Evolutionary conservation across 2,113 vertebrate genomes (phyloP).

Genomic region (Girardinichthys multiradiatus): DNA sequence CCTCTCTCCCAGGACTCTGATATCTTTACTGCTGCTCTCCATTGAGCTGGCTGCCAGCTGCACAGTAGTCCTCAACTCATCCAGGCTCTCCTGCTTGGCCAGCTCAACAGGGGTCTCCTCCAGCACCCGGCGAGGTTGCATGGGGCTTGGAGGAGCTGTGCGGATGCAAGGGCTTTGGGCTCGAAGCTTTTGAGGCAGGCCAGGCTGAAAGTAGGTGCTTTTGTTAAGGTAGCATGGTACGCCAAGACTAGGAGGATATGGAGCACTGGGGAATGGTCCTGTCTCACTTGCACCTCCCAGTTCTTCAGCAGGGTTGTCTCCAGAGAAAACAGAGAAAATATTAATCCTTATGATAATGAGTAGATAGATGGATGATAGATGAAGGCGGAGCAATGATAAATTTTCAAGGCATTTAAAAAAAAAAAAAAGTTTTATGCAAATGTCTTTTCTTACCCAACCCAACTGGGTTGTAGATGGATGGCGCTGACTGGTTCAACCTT

Average conservation of each 20-base stretch:
- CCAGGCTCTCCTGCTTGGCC: slow-evolving; percentile 70
- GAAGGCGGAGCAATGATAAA: not conserved
- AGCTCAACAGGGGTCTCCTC: slow-evolving; percentile 36
- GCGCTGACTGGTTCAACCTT: slow-evolving; percentile 53
- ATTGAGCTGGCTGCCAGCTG: slow-evolving; percentile 67
- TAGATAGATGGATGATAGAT: slow-evolving; percentile 13
- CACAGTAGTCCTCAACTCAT: slow-evolving; percentile 63
- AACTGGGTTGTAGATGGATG: slow-evolving; percentile 61
- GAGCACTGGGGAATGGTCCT: not conserved
- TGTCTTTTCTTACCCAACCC: slow-evolving; percentile 72
- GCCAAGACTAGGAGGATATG: slow-evolving; percentile 29
- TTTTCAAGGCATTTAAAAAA: slow-evolving; percentile 14
- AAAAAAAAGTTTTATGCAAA: not conserved
- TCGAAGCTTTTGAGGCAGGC: not conserved
- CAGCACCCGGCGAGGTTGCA: slow-evolving; percentile 19
- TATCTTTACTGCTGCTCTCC: slow-evolving; percentile 72
- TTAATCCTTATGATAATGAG: slow-evolving; percentile 14
- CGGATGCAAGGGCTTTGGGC: slow-evolving; percentile 33
- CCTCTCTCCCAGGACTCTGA: slow-evolving; percentile 68
- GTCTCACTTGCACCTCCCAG: slow-evolving; percentile 19
- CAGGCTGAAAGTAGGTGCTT: slow-evolving; percentile 20
- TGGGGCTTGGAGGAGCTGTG: slow-evolving; percentile 73
- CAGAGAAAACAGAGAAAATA: slow-evolving; percentile 49
- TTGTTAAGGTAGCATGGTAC: slow-evolving; percentile 32
- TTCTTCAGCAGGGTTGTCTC: slow-evolving; percentile 63